phyloP scores from a whole-genome alignment of 1,140 invertebrate genomes.

The Drosophila tani region DNA sequence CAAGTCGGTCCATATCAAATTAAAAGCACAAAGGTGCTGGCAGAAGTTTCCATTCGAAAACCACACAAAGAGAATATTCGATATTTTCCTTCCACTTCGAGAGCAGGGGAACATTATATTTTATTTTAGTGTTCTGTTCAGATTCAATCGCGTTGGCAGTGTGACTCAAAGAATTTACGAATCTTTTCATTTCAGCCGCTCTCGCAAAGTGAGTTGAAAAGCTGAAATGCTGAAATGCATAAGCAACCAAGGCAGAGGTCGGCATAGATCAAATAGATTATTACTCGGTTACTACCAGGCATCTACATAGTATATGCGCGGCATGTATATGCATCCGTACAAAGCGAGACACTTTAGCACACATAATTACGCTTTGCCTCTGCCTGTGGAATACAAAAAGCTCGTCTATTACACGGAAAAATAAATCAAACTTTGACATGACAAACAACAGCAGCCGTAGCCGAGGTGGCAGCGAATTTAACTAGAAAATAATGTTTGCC shows the following conservation, averaged over 20 bases:
- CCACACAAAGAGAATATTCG: slow-evolving; percentile 45
- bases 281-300: slow-evolving; percentile 23
- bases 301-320: neutral
- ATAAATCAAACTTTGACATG: slow-evolving; percentile 81
- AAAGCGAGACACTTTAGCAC: slow-evolving; percentile 27
- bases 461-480: slow-evolving; percentile 19
- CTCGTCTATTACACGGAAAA: slow-evolving; percentile 73
- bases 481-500: slow-evolving; percentile 51
- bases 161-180: slow-evolving; percentile 24
- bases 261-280: slow-evolving; percentile 82
- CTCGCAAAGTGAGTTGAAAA: slow-evolving; percentile 13
- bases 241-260: slow-evolving; percentile 54
- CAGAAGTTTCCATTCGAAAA: slow-evolving; percentile 25
- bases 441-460: slow-evolving; percentile 28
- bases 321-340: slow-evolving; percentile 19
- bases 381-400: slow-evolving; percentile 54
- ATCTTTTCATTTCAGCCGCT: slow-evolving; percentile 39
- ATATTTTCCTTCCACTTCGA: slow-evolving; percentile 35
- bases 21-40: slow-evolving; percentile 34
- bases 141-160: slow-evolving; percentile 39
- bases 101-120: slow-evolving; percentile 24
- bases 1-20: slow-evolving; percentile 16
- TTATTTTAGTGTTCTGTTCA: slow-evolving; percentile 7
- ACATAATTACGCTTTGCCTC: slow-evolving; percentile 44
- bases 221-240: slow-evolving; percentile 73